phyloP scores from a whole-genome alignment of 1,140 invertebrate species.

The Probaryconus sp. region DNA sequence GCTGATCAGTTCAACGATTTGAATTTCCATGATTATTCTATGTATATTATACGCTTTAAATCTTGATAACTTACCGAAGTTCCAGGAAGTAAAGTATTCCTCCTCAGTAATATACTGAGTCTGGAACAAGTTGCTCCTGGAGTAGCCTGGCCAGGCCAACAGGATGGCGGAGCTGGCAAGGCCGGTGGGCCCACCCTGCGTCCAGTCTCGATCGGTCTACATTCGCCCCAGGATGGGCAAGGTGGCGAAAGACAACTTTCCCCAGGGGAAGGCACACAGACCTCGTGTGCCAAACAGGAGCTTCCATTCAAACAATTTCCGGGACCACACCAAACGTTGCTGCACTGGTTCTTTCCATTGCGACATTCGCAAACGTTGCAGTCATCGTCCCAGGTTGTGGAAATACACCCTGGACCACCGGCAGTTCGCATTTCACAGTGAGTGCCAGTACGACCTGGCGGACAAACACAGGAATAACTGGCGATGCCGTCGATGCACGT shows the following conservation, averaged over 20 bases:
- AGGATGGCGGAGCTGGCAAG: slow-evolving; percentile 85
- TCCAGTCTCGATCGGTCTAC: slow-evolving; percentile 85
- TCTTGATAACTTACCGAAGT: slow-evolving; percentile 79
- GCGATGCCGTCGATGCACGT: slow-evolving; percentile 89
- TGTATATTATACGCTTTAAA: no score
- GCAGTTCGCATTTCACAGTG: slow-evolving; percentile 81
- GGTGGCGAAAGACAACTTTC: slow-evolving; percentile 87
- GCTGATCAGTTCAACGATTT: no score
- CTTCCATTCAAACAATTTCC: slow-evolving; percentile 85
- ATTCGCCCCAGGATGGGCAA: slow-evolving; percentile 89
- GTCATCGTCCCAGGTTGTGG: slow-evolving; percentile 80
- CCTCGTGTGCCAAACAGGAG: slow-evolving; percentile 78
- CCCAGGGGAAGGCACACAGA: slow-evolving; percentile 86
- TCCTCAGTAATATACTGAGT: slow-evolving; percentile 85
- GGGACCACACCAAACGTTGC: slow-evolving; percentile 90
- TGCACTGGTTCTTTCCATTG: slow-evolving; percentile 86
- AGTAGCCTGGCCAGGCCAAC: slow-evolving; percentile 86
- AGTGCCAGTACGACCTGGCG: slow-evolving; percentile 84
- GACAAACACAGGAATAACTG: slow-evolving; percentile 89
- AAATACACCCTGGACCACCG: slow-evolving; percentile 67
- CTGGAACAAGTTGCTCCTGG: slow-evolving; percentile 83
- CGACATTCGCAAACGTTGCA: slow-evolving; percentile 91
- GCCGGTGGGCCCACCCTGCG: slow-evolving; percentile 86
- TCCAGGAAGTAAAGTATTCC: slow-evolving; percentile 82
- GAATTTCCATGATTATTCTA: no score